phyloP scores from a whole-genome alignment of 2,888 invertebrate genomes.

The Thelaira solivaga region DNA sequence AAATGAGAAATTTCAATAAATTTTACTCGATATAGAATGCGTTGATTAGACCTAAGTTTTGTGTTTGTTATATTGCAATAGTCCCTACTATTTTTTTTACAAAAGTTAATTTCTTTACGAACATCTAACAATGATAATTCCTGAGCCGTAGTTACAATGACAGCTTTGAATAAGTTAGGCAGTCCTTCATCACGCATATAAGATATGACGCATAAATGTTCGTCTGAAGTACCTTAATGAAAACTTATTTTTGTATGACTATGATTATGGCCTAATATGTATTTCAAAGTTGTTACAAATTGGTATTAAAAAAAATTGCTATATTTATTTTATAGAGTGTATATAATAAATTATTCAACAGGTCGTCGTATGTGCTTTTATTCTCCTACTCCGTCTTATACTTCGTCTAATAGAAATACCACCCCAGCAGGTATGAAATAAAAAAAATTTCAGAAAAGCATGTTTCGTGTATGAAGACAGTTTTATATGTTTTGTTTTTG shows the following conservation, averaged over 20 bases:
- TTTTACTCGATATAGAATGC: too few relatives aligned
- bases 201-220: constrained; percentile 91
- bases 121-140: constrained; percentile 93
- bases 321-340: not conserved
- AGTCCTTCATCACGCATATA: constrained; percentile 81
- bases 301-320: too few relatives aligned
- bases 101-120: constrained; percentile 95
- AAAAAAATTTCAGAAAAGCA: constrained; percentile 2
- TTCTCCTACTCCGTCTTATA: constrained; percentile 59
- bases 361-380: constrained; percentile 75
- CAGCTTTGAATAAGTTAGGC: constrained; percentile 78
- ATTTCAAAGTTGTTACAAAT: too few relatives aligned
- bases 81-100: constrained; percentile 93
- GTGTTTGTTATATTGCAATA: too few relatives aligned
- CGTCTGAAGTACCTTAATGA: constrained; percentile 96
- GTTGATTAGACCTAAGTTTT: too few relatives aligned
- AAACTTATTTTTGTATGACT: too few relatives aligned
- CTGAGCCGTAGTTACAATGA: constrained; percentile 97
- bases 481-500: constrained; percentile 40
- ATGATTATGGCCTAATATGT: too few relatives aligned
- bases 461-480: constrained; percentile 22
- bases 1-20: too few relatives aligned
- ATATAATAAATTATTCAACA: constrained; percentile 63
- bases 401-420: constrained; percentile 55
- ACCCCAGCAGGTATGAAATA: constrained; percentile 65